Evolutionary conservation across 2,888 invertebrate genomes (phyloP).

Genomic region (Celastrina argiolus): DNA sequence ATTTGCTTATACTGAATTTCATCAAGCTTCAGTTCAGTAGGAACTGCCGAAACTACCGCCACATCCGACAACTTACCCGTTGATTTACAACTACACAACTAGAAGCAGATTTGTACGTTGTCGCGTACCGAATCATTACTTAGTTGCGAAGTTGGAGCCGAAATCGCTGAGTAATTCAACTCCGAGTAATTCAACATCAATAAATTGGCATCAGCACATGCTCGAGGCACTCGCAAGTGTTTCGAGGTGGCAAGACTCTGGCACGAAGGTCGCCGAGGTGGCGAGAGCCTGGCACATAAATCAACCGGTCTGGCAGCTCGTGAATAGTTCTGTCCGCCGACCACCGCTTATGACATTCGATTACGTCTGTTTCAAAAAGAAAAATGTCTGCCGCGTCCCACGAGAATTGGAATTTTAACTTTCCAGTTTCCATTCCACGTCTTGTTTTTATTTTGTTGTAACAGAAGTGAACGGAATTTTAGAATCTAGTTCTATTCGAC

Average conservation of each 20-base stretch:
- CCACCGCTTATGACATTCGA: slow-evolving; percentile 71
- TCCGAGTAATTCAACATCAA: slow-evolving; percentile 32
- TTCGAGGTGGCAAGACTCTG: not conserved
- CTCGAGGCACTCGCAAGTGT: not conserved
- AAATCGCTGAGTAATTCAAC: not conserved
- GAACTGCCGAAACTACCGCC: not conserved
- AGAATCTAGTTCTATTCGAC: not conserved
- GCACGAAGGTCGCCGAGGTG: slow-evolving; percentile 68
- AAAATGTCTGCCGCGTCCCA: slow-evolving; percentile 34
- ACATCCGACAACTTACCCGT: not conserved
- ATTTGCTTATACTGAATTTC: no score
- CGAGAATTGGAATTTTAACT: slow-evolving; percentile 23
- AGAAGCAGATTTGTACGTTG: not conserved
- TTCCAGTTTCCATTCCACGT: slow-evolving; percentile 23
- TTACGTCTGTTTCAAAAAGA: slow-evolving; percentile 48
- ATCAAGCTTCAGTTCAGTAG: not conserved
- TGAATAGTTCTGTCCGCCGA: slow-evolving; percentile 61
- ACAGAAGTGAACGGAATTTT: slow-evolving; percentile 9
- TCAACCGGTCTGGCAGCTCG: slow-evolving; percentile 58
- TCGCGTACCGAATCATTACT: not conserved
- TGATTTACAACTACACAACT: slow-evolving; percentile 4
- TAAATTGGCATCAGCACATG: slow-evolving; percentile 26
- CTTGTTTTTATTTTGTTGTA: slow-evolving; percentile 18
- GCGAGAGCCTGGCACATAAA: slow-evolving; percentile 72
- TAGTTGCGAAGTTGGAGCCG: not conserved